phyloP scores from a whole-genome alignment of 1,140 invertebrate genomes.

The Pseudobourletiella spinata region DNA sequence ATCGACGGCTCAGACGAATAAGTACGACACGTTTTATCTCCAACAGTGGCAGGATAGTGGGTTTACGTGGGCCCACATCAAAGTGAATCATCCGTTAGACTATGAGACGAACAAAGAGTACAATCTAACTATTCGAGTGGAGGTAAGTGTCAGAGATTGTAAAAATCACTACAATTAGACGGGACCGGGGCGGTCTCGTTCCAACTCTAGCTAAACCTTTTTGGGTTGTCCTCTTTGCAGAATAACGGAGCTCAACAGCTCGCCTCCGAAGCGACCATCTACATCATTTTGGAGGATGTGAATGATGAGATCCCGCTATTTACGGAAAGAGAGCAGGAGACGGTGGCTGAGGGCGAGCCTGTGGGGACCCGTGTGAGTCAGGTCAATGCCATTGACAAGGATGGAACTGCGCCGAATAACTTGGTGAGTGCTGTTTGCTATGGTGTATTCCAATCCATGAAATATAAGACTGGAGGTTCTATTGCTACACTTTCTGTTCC shows the following conservation, averaged over 20 bases:
- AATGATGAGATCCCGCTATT: constrained; percentile 79
- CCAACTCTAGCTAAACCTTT: no score
- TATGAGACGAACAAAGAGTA: constrained; percentile 93
- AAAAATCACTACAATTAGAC: neutral
- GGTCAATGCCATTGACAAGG: constrained; percentile 92
- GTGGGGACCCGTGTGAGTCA: constrained; percentile 90
- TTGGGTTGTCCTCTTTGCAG: constrained; percentile 44
- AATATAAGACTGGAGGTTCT: neutral
- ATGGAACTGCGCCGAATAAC: constrained; percentile 89
- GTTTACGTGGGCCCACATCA: constrained; percentile 56
- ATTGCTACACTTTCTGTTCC: constrained; percentile 25
- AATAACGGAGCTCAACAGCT: constrained; percentile 92
- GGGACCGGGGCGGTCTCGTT: neutral
- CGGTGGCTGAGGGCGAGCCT: constrained; percentile 81
- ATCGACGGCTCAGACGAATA: constrained; percentile 89
- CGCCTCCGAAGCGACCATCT: constrained; percentile 85
- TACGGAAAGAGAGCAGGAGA: constrained; percentile 87
- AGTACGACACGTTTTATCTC: constrained; percentile 88
- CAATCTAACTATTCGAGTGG: constrained; percentile 88
- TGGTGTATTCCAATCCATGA: neutral
- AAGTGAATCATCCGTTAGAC: constrained; percentile 90
- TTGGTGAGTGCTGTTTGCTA: constrained; percentile 51
- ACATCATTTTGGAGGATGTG: constrained; percentile 87
- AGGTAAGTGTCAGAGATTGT: constrained; percentile 58
- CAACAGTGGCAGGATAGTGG: constrained; percentile 83